Evolutionary conservation across 2,113 vertebrate genomes (phyloP).

Genomic region (Leucosticte australis): DNA sequence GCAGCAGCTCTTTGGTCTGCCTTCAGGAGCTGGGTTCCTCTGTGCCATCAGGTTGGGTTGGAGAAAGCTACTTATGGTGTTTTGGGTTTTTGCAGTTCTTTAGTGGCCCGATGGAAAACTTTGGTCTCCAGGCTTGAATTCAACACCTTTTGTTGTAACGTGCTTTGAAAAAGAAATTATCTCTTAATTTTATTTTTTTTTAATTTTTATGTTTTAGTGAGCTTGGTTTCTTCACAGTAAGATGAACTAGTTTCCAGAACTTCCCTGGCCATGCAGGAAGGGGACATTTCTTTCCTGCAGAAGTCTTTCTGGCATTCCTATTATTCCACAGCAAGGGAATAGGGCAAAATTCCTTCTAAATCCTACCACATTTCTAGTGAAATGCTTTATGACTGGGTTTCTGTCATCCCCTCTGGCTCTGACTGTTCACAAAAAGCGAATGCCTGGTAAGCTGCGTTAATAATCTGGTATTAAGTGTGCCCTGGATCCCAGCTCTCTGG

Average conservation of each 20-base stretch:
- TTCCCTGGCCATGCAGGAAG: not conserved
- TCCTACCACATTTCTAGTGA: not conserved
- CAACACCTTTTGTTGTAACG: not conserved
- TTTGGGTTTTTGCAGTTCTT: not conserved
- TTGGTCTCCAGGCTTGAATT: not conserved
- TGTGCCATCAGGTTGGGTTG: not conserved
- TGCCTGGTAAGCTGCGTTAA: conserved; percentile 57
- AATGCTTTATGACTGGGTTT: conserved; percentile 34
- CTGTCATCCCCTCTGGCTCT: conserved; percentile 53
- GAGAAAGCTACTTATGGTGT: not conserved
- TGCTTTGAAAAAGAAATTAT: not conserved
- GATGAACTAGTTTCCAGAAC: not conserved
- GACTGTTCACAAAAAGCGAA: conserved; percentile 45
- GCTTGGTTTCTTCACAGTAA: not conserved
- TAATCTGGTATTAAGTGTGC: conserved; percentile 70
- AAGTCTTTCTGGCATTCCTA: not conserved
- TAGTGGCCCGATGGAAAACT: not conserved
- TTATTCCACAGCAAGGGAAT: not conserved
- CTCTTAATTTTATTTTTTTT: not conserved
- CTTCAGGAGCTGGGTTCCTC: not conserved
- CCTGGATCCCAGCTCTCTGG: not conserved
- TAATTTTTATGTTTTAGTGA: not conserved
- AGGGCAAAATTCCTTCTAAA: conserved; percentile 50
- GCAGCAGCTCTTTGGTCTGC: not conserved
- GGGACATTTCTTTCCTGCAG: not conserved